These are phyloP conservation scores for Apistogramma diplotaenia DNA, from an alignment of 2,113 vertebrate genomes.

Conservation along the genomic window DNA sequence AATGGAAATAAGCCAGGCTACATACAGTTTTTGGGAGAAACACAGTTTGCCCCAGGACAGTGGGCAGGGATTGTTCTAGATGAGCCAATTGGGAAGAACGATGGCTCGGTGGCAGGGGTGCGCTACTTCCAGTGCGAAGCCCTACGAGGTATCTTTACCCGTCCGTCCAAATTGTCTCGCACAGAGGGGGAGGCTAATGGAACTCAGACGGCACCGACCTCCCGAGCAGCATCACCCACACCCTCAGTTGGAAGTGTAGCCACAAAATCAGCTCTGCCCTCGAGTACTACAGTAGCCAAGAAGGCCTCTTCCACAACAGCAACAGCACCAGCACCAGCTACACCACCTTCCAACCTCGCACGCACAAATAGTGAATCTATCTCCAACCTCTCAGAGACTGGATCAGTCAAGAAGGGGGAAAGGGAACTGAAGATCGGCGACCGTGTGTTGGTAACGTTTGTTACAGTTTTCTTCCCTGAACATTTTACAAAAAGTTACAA, in stretches of 20 bases:
- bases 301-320: conserved; percentile 62
- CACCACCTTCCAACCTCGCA: conserved; percentile 85
- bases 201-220: conserved; percentile 75
- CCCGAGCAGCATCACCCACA: conserved; percentile 85
- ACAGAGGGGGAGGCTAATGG: conserved; percentile 90
- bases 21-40: conserved; percentile 94
- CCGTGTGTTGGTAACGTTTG: conserved; percentile 87
- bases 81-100: conserved; percentile 97
- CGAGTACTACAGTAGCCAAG: conserved; percentile 51
- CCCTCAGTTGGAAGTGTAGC: conserved; percentile 72
- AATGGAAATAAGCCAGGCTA: conserved; percentile 95
- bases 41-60: conserved; percentile 95
- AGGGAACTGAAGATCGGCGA: conserved; percentile 94
- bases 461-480: not conserved
- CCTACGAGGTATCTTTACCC: conserved; percentile 91
- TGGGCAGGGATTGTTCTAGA: conserved; percentile 98
- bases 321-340: conserved; percentile 62
- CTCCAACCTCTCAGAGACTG: conserved; percentile 94
- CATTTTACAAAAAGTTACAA: not conserved
- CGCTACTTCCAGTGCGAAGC: conserved; percentile 96
- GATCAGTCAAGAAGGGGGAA: conserved; percentile 95
- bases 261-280: conserved; percentile 45
- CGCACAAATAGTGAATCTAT: conserved; percentile 89
- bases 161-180: conserved; percentile 89
- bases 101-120: conserved; percentile 93